phyloP scores from a whole-genome alignment of 2,797 vertebrate species.

The Centroberyx gerrardi region DNA sequence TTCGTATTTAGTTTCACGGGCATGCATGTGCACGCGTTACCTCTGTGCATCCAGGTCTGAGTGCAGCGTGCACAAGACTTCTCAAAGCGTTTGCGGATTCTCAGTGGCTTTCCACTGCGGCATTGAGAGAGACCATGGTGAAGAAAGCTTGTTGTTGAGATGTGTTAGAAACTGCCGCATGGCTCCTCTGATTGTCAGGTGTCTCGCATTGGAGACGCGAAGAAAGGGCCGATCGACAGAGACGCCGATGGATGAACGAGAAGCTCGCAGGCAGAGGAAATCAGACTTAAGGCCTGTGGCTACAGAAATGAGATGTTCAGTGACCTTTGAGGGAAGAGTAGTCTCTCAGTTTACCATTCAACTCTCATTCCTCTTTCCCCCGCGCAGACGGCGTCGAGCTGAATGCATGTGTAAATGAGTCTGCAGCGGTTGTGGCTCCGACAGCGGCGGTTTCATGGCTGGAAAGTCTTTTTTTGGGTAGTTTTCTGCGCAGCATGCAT shows the following conservation, averaged over 20 bases:
- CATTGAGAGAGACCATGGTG: background rate
- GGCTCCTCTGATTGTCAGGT: too few relatives aligned
- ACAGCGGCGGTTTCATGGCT: constrained; percentile 52
- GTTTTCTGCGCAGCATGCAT: constrained; percentile 20
- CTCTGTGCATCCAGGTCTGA: too few relatives aligned
- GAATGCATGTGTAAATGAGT: background rate
- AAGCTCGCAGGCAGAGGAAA: background rate
- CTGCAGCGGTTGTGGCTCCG: constrained; percentile 59
- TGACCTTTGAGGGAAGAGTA: constrained; percentile 42
- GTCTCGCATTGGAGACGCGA: too few relatives aligned
- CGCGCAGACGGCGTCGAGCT: background rate
- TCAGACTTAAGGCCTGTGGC: background rate
- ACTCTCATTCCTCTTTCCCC: constrained; percentile 16
- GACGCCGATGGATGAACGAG: too few relatives aligned
- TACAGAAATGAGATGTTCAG: background rate
- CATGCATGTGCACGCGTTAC: too few relatives aligned
- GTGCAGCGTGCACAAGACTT: too few relatives aligned
- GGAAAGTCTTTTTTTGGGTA: background rate
- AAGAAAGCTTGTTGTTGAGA: too few relatives aligned
- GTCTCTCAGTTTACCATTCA: constrained; percentile 7
- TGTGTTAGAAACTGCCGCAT: too few relatives aligned
- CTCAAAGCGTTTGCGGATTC: too few relatives aligned
- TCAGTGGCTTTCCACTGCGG: background rate
- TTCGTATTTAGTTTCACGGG: too few relatives aligned
- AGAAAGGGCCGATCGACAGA: too few relatives aligned